A percentile compares a stretch with the other conserved stretches of the same genome.
phyloP scores from a whole-genome alignment of 2,888 invertebrate genomes.

The Hyposoter dolosus region DNA sequence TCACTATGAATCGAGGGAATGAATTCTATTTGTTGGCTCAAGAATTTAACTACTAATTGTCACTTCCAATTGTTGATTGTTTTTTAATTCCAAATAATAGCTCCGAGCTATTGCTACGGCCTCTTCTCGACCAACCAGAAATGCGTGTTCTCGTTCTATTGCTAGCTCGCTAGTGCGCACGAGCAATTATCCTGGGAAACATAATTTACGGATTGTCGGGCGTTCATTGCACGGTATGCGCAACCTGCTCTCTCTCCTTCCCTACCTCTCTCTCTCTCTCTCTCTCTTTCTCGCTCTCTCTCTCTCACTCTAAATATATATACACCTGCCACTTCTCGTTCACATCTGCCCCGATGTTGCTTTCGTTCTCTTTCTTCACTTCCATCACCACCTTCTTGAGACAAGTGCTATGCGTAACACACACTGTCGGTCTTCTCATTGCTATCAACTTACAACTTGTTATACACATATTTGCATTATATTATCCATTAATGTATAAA shows the following conservation, averaged over 20 bases:
- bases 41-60: background rate
- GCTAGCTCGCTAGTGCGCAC: slow-evolving; percentile 61
- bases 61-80: background rate
- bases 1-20: background rate
- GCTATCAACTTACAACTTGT: slow-evolving; percentile 54
- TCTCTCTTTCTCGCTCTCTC: slow-evolving; percentile 3
- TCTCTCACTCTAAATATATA: slow-evolving; percentile 16
- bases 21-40: background rate
- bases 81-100: background rate
- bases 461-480: slow-evolving; percentile 22
- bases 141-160: slow-evolving; percentile 52
- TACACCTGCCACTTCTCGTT: slow-evolving; percentile 33
- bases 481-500: slow-evolving; percentile 20
- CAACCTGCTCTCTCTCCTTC: slow-evolving; percentile 35
- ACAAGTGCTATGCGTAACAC: slow-evolving; percentile 42
- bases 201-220: slow-evolving; percentile 75
- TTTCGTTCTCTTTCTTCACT: slow-evolving; percentile 51
- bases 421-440: slow-evolving; percentile 41
- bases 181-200: slow-evolving; percentile 79
- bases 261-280: background rate
- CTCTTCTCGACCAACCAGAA: slow-evolving; percentile 2
- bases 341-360: slow-evolving; percentile 23
- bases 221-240: slow-evolving; percentile 54
- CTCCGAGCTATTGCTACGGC: background rate
- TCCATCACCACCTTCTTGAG: slow-evolving; percentile 61